A percentile compares a stretch with the other conserved stretches of the same genome.
These are phyloP conservation scores for Eledona agricola DNA, from an alignment of 2,888 invertebrate species.

Conservation along the genomic window DNA sequence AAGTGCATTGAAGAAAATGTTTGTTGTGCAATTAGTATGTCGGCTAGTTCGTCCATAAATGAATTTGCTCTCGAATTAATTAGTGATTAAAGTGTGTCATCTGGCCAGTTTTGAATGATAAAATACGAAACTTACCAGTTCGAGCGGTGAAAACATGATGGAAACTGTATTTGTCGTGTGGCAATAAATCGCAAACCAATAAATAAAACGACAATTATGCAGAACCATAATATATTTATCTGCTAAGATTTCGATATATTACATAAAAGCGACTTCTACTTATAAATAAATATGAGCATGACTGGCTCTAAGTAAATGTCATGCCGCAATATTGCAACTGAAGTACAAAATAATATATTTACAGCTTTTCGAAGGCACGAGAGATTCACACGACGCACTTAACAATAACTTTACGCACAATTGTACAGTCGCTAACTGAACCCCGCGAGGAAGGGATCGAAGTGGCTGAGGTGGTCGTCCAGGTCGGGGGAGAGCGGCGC, in stretches of 20 bases:
- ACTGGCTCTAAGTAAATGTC: constrained; percentile 43
- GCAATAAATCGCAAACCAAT: constrained; percentile 36
- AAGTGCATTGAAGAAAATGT: too few relatives aligned
- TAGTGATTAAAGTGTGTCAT: constrained; percentile 28
- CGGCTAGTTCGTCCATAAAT: constrained; percentile 6
- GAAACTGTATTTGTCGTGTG: constrained; percentile 28
- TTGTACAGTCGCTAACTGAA: constrained; percentile 50
- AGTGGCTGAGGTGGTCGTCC: constrained; percentile 55
- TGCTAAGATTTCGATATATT: constrained; percentile 45
- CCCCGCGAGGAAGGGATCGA: constrained; percentile 57
- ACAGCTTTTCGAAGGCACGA: constrained; percentile 29
- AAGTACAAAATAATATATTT: constrained; percentile 37
- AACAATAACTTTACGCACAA: constrained; percentile 37
- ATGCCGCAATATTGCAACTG: constrained; percentile 43
- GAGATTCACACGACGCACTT: constrained; percentile 34
- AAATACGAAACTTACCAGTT: constrained; percentile 31
- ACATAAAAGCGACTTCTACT: constrained; percentile 44
- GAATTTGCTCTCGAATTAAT: constrained; percentile 17
- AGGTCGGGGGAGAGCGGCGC: constrained; percentile 57
- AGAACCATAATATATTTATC: constrained; percentile 43
- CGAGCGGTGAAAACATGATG: constrained; percentile 10
- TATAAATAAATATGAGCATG: constrained; percentile 45
- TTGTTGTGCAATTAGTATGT: too few relatives aligned
- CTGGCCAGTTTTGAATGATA: constrained; percentile 4
- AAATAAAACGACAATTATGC: constrained; percentile 43